These are phyloP conservation scores for Cheirogaleus medius DNA, from an alignment of 2,113 vertebrate species.

Conservation along the genomic window DNA sequence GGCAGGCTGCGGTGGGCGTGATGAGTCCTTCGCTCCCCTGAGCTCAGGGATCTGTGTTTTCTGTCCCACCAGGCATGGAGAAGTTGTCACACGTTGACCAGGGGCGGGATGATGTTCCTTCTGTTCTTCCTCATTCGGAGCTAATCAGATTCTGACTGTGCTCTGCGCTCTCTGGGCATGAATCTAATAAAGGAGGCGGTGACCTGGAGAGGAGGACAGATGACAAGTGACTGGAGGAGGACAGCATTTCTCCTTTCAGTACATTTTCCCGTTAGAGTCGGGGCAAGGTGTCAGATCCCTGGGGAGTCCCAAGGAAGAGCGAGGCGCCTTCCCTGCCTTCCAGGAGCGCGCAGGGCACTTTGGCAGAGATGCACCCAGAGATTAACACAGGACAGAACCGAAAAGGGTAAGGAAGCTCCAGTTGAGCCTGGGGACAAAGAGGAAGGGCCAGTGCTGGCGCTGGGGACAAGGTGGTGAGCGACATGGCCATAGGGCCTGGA, in stretches of 20 bases:
- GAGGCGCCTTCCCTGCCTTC: accelerated
- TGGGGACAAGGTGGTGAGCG: not conserved
- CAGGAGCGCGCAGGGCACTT: not conserved
- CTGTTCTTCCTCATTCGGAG: slow-evolving; percentile 6
- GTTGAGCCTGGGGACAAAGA: not conserved
- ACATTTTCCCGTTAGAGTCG: not conserved
- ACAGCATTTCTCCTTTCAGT: not conserved
- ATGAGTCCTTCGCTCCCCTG: not conserved
- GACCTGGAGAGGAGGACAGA: not conserved
- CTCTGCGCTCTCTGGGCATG: not conserved
- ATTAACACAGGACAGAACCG: not conserved
- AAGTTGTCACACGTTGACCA: not conserved
- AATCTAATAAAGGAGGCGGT: slow-evolving; percentile 64
- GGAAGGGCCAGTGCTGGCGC: not conserved
- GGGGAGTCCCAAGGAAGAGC: not conserved
- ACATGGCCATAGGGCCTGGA: not conserved
- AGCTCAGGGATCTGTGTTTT: not conserved
- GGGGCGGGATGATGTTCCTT: not conserved
- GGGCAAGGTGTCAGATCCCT: not conserved
- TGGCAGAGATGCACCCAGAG: not conserved
- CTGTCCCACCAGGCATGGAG: accelerated
- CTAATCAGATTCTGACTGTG: slow-evolving; percentile 66
- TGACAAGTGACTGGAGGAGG: not conserved
- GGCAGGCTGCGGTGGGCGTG: not conserved
- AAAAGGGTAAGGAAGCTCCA: not conserved